Conservation (phyloP, 2,113 vertebrate species). For the Probosciger aterrimus region DNA sequence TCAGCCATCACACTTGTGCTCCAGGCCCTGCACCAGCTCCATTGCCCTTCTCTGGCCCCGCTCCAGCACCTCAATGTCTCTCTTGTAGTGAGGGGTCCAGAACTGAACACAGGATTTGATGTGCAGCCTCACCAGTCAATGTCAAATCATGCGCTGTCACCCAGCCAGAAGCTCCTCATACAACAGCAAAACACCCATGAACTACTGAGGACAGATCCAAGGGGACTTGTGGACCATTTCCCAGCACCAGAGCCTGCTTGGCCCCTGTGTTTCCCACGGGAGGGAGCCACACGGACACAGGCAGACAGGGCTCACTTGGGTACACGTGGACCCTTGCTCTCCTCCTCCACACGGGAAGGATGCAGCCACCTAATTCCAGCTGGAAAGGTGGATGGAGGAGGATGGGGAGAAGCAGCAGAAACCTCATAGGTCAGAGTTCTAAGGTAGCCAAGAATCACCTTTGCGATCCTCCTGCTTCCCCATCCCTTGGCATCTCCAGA, state of each 20-base stretch:
- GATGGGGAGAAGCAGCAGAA: not conserved
- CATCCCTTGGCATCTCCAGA: not conserved
- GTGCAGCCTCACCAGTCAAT: not conserved
- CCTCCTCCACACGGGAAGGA: not conserved
- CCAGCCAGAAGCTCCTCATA: not conserved
- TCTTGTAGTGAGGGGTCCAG: not conserved
- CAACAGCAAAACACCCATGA: no score
- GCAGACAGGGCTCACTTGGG: not conserved
- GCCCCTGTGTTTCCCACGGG: rapidly evolving
- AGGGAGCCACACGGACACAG: not conserved
- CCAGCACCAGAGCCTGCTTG: not conserved
- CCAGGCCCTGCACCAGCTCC: not conserved
- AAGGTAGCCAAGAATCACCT: not conserved
- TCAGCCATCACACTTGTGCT: not conserved
- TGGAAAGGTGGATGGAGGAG: not conserved
- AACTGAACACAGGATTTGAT: not conserved
- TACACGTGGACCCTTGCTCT: not conserved
- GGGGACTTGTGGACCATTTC: not conserved
- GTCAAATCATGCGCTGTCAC: not conserved
- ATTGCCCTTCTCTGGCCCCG: not conserved
- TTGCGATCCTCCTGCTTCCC: not conserved
- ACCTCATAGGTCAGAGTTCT: not conserved
- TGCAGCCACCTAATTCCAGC: not conserved
- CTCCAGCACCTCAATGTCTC: not conserved
- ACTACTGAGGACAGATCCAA: not conserved